Conservation (phyloP, 2,113 vertebrate species). For the Eurypyga helias region DNA sequence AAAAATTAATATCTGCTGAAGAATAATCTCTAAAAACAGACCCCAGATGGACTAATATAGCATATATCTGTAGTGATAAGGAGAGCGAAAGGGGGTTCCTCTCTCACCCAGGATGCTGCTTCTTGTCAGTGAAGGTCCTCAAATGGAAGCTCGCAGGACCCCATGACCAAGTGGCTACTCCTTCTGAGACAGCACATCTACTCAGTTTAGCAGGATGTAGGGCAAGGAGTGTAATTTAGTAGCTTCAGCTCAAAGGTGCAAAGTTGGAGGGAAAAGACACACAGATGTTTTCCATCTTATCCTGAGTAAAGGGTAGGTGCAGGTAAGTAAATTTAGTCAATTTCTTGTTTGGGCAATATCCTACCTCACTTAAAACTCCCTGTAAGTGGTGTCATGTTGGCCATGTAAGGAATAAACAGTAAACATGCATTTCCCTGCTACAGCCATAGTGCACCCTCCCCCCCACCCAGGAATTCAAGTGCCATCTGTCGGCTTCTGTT, state of each 20-base stretch:
- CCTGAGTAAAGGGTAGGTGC: background rate
- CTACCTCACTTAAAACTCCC: background rate
- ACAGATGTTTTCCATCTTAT: background rate
- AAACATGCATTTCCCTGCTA: rapidly evolving
- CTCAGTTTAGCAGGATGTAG: background rate
- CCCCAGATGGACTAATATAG: rapidly evolving
- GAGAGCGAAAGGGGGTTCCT: background rate
- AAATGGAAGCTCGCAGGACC: background rate
- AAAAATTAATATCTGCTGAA: background rate
- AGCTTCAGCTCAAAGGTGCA: background rate
- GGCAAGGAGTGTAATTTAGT: background rate
- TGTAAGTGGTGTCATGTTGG: background rate
- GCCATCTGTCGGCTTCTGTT: background rate
- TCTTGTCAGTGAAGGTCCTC: background rate
- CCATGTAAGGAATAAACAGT: background rate
- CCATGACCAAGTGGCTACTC: rapidly evolving
- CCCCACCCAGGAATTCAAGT: background rate
- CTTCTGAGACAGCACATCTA: background rate
- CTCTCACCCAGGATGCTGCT: background rate
- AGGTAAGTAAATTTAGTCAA: background rate
- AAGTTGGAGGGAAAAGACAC: background rate
- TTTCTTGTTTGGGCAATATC: background rate
- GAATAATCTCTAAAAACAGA: background rate
- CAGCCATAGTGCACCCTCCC: background rate
- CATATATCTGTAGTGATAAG: background rate